Conservation (phyloP, 2,888 invertebrate species). For the Epinotia demarniana region DNA sequence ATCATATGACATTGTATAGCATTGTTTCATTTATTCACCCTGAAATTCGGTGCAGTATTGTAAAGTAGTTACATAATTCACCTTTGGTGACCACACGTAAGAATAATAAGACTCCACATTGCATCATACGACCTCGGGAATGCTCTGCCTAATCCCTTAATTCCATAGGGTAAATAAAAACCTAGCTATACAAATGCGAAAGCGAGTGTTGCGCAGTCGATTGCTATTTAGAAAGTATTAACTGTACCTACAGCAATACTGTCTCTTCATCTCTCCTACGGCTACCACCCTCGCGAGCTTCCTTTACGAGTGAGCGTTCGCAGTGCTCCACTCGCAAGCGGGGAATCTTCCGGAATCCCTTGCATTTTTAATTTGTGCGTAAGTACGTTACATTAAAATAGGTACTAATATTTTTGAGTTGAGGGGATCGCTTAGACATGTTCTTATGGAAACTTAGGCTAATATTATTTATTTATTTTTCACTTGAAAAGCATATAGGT, state of each 20-base stretch:
- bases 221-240: neutral
- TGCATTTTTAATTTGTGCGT: slow-evolving; percentile 21
- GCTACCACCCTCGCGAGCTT: neutral
- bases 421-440: neutral
- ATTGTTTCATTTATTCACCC: neutral
- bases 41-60: neutral
- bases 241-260: neutral
- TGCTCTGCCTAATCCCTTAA: neutral
- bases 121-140: no score
- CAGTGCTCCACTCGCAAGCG: slow-evolving; percentile 13
- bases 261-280: slow-evolving; percentile 16
- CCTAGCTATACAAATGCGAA: neutral
- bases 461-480: no score
- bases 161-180: neutral
- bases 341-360: slow-evolving; percentile 8
- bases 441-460: neutral
- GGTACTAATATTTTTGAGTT: neutral
- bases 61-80: neutral
- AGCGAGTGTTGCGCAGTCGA: neutral
- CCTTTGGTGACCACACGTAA: neutral
- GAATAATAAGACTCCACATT: no score
- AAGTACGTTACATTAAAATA: slow-evolving; percentile 13
- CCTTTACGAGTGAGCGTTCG: slow-evolving; percentile 13
- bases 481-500: no score
- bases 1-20: slow-evolving; percentile 18